A percentile compares a stretch with the other conserved stretches of the same genome.
These are phyloP conservation scores for Centropus unirufus DNA, from an alignment of 2,113 vertebrate species.

Conservation along the genomic window DNA sequence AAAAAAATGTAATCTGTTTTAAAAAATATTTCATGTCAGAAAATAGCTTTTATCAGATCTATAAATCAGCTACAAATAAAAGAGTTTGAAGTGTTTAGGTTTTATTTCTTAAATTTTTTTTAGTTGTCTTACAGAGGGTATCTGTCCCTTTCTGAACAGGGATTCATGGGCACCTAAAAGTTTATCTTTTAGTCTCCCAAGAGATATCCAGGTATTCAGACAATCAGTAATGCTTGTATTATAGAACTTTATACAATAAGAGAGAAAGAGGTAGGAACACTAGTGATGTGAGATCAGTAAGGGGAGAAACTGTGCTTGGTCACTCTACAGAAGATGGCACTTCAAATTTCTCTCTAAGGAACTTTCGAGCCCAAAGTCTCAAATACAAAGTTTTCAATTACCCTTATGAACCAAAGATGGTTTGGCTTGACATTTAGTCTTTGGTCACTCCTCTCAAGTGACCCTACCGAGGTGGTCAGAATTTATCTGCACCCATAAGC, in stretches of 20 bases:
- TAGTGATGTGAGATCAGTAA: not conserved
- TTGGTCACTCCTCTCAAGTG: not conserved
- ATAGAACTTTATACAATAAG: not conserved
- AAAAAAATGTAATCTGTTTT: not conserved
- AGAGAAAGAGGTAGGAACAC: not conserved
- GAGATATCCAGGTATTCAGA: not conserved
- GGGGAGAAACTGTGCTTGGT: not conserved
- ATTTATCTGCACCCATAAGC: not conserved
- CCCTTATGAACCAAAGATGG: not conserved
- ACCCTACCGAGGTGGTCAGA: not conserved
- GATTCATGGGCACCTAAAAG: not conserved
- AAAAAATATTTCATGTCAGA: not conserved
- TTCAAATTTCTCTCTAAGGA: not conserved
- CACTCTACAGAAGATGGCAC: not conserved
- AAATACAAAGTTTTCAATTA: not conserved
- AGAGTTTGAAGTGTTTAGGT: not conserved
- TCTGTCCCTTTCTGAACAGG: not conserved
- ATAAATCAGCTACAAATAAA: conserved; percentile 14
- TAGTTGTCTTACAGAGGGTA: not conserved
- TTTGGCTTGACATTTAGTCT: not conserved
- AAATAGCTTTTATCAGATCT: not conserved
- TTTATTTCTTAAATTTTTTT: not conserved
- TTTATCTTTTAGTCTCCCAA: not conserved
- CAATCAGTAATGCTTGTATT: too few relatives aligned
- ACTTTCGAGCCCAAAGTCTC: not conserved